These are phyloP conservation scores for Isichthys henryi DNA, from an alignment of 2,113 vertebrate species.

Conservation along the genomic window DNA sequence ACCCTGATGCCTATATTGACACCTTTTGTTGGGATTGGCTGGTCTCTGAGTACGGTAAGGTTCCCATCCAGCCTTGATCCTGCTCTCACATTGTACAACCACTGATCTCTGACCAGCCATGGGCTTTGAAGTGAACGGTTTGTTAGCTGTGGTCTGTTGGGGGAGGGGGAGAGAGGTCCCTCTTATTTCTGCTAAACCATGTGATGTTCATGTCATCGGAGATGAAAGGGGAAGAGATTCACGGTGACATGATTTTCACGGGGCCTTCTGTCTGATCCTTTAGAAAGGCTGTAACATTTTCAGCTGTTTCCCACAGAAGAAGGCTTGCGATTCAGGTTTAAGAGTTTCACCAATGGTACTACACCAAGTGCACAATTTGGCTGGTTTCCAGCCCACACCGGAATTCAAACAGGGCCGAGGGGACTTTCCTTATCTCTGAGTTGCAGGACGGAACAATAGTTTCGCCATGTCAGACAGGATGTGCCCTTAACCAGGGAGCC, in stretches of 20 bases:
- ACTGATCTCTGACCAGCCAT: not conserved
- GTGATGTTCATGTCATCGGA: not conserved
- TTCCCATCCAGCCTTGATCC: not conserved
- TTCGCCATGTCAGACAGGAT: constrained; percentile 51
- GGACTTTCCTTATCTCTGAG: constrained; percentile 50
- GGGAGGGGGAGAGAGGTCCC: not conserved
- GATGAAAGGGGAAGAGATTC: not conserved
- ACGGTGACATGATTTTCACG: not conserved
- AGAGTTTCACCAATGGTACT: constrained; percentile 35
- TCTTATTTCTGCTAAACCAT: not conserved
- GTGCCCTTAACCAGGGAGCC: constrained; percentile 44
- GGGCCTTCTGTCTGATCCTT: constrained; percentile 24
- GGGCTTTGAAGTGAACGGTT: not conserved
- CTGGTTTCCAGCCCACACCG: constrained; percentile 45
- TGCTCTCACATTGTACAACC: not conserved
- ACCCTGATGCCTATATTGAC: not conserved
- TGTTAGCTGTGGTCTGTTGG: not conserved
- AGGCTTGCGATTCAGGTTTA: constrained; percentile 37
- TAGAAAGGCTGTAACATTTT: constrained; percentile 36
- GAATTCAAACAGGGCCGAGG: constrained; percentile 21
- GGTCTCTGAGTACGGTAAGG: not conserved
- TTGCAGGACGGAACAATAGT: constrained; percentile 54
- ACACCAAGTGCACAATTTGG: constrained; percentile 41
- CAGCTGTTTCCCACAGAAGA: constrained; percentile 2
- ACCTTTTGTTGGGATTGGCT: not conserved